Evolutionary conservation across 2,888 invertebrate genomes (phyloP), one percentile per base, ranked within the genome.

Genomic region (Ormyrus thymus): DNA sequence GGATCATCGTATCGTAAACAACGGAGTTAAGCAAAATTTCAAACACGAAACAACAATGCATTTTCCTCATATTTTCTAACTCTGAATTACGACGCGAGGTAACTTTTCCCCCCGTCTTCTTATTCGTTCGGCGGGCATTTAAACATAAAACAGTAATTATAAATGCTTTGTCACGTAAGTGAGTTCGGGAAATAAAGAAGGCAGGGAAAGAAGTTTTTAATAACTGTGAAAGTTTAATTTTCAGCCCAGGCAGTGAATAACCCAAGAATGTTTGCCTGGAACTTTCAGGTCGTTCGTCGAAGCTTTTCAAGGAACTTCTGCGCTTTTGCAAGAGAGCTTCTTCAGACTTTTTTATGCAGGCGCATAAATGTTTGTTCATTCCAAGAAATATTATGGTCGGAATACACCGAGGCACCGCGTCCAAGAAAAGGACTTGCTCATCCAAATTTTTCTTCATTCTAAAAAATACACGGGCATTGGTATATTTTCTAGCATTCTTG

Each of bases 141-240:
- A 29, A 29, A 29, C 2, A 29, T 29, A 29, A n/a, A 73, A 46
- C 64, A 64, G 51, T 45, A 45, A 74, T 74, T 55, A 74, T n/a
- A 66, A 58, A 58, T 45, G 6, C 48, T 66, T 66, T 55, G n/a
- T 51, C 29, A 51, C 43, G 1, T 5, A n/a, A 53, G 64, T 48
- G 68, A 46, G 69, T 45, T 58, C 15, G 71, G 6, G 45, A 59
- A 72, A 72, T 62, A 62, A 62, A 58, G 62, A 15, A 45, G 11
- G 0, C 45, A 6, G 7, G n/a, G 13, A 61, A 43, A 15, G 15
- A 76, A 70, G 50, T 76, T 62, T 51, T 51, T 51, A 74, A 64
- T 51, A 56, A 58, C 51, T 58, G 56, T 29, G 45, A 58, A 77
- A 59, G 64, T 59, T 71, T 50, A 59, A 71, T 65, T 77, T 77